A percentile compares a stretch with the other conserved stretches of the same genome.
Evolutionary conservation across 2,113 vertebrate genomes (phyloP).

Genomic region (Thryonomys swinderianus): DNA sequence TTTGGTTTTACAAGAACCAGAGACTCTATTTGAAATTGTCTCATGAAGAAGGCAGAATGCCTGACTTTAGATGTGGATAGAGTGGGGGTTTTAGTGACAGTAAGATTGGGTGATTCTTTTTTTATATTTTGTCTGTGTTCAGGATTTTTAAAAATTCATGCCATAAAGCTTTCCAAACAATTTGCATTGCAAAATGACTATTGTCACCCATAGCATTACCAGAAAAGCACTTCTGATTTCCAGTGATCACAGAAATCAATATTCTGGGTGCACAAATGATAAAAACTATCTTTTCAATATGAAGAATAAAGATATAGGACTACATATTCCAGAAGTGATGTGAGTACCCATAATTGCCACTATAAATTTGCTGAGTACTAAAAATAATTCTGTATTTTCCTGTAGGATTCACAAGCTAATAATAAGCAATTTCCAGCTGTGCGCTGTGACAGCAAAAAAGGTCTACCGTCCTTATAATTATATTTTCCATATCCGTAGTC

Average conservation of each 20-base stretch:
- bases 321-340: constrained; percentile 39
- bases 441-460: constrained; percentile 73
- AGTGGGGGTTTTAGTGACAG: not conserved
- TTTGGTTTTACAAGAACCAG: not conserved
- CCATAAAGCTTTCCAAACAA: not conserved
- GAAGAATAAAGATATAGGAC: constrained; percentile 61
- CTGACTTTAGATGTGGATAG: not conserved
- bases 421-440: constrained; percentile 78
- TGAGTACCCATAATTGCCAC: constrained; percentile 67
- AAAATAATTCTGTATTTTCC: constrained; percentile 66
- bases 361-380: constrained; percentile 76
- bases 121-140: not conserved
- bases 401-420: constrained; percentile 79
- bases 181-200: constrained; percentile 36
- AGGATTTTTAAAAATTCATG: not conserved
- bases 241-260: constrained; percentile 59
- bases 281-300: constrained; percentile 32
- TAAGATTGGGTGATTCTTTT: not conserved
- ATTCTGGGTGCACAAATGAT: constrained; percentile 27
- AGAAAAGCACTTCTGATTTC: constrained; percentile 55
- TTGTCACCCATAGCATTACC: not conserved
- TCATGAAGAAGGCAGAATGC: not conserved
- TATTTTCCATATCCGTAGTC: constrained; percentile 74
- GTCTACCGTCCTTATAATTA: constrained; percentile 72
- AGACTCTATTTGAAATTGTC: not conserved